Percentiles rank a stretch among this genome's conserved stretches.
phyloP scores from a whole-genome alignment of 1,140 invertebrate genomes.

The Drosophila santomea region DNA sequence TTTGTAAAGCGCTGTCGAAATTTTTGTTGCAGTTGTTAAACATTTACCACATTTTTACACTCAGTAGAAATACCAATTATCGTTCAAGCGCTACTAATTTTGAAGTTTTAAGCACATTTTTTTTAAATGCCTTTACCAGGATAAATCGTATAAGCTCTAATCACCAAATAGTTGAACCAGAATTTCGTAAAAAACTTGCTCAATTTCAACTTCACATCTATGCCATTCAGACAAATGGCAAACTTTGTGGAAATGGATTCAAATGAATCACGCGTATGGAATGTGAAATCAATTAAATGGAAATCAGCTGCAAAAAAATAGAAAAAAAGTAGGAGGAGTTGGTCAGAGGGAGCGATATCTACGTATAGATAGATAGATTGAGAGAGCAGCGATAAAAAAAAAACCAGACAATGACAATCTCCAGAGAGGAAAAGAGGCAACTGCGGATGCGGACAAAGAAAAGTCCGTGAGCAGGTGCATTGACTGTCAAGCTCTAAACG shows the following conservation, averaged over 20 bases:
- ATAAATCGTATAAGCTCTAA: background rate
- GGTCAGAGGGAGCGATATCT: conserved; percentile 17
- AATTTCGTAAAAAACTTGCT: background rate
- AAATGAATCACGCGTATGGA: conserved; percentile 58
- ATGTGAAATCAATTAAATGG: conserved; percentile 73
- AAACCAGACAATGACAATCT: conserved; percentile 48
- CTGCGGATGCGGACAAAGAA: conserved; percentile 43
- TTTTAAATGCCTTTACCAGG: too few relatives aligned
- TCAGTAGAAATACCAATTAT: background rate
- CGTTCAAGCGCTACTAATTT: background rate
- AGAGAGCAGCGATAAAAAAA: conserved; percentile 32
- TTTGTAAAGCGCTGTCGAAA: conserved; percentile 18
- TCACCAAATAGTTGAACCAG: background rate
- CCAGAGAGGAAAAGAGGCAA: background rate
- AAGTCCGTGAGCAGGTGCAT: conserved; percentile 64
- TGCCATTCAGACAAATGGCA: conserved; percentile 5
- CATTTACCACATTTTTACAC: conserved; percentile 6
- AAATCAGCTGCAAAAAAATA: conserved; percentile 55
- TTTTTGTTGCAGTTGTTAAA: background rate
- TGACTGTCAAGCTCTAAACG: conserved; percentile 55
- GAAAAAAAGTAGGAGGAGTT: conserved; percentile 11
- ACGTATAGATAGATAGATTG: conserved; percentile 7
- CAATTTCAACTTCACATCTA: conserved; percentile 2
- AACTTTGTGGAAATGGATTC: conserved; percentile 13
- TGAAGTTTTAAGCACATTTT: background rate